Evolutionary conservation across 2,113 vertebrate genomes (phyloP), one percentile per base, ranked within the genome.

Genomic region (Macroglossus sobrinus): DNA sequence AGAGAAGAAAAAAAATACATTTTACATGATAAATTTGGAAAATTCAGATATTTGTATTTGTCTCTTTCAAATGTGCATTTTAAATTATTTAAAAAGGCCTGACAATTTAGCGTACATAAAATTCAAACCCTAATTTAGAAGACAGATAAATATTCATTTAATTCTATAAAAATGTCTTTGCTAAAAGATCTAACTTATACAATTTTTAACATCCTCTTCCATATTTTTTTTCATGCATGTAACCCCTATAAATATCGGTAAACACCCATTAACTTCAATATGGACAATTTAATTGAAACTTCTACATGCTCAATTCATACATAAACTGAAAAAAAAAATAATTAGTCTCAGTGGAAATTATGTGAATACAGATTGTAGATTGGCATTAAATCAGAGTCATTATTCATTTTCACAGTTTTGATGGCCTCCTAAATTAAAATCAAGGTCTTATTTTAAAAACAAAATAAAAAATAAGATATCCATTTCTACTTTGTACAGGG

Each of bases 301-400:
- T 90, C 40, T 84, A 57, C 80, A 91, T 84, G 57, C 4, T 53
- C 68, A 89, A 69, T 33, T 87, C 28, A 24, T 96, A 89, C 35
- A 92, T 66, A 92, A 86, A 79, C 21, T 92, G 40, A 89, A 84
- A n/a, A 75, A 90, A 89, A 63, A 94, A 93, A 74, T 91, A 96
- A 96, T 93, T 96, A 97, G 74, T 94, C 92, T 94, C 84, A 84
- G 24, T 90, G 93, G 86, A 86, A 97, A 75, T 95, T 94, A 81
- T 40, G 21, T 57, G 53, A 93, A 76, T 64, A 63, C 50, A 92
- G 47, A 89, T 78, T 80, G 33, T 33, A 89, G 40, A 66, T 15
- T 89, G 45, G 7, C 66, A n/a, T 79, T 76, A 93, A 96, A 91
- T 76, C 38, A 63, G 9, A 86, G 50, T 72, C 35, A 12, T 94